Evolutionary conservation across 2,797 vertebrate species (phyloP).

Genomic region (Geotrypetes seraphini): DNA sequence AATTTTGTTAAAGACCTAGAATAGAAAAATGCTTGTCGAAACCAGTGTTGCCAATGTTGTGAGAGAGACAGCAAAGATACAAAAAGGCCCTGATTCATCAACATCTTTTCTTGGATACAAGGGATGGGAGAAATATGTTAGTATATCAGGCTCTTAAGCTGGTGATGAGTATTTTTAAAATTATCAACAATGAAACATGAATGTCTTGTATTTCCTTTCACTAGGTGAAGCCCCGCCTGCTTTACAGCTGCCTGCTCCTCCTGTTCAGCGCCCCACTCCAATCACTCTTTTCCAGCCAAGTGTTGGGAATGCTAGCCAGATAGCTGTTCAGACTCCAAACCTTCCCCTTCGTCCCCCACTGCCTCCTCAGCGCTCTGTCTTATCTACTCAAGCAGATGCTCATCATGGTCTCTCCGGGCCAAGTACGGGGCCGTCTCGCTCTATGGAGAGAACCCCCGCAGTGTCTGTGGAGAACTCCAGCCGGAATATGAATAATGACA

Average conservation of each 20-base stretch:
- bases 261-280: slow-evolving; percentile 36
- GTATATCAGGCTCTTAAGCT: too few relatives aligned
- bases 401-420: slow-evolving; percentile 23
- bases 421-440: slow-evolving; percentile 1
- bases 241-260: slow-evolving; percentile 29
- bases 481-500: slow-evolving; percentile 35
- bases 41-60: too few relatives aligned
- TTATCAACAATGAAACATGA: too few relatives aligned
- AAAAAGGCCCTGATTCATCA: too few relatives aligned
- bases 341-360: slow-evolving; percentile 31
- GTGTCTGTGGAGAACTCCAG: slow-evolving; percentile 33
- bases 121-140: too few relatives aligned
- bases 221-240: slow-evolving; percentile 42
- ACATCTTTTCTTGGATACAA: too few relatives aligned
- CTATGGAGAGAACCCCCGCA: slow-evolving; percentile 34
- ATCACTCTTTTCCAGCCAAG: slow-evolving; percentile 45
- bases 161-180: too few relatives aligned
- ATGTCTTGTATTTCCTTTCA: slow-evolving; percentile 28
- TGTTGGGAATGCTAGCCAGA: slow-evolving; percentile 28
- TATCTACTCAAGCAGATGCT: slow-evolving; percentile 31
- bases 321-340: slow-evolving; percentile 31
- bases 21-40: too few relatives aligned
- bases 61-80: too few relatives aligned
- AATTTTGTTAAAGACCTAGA: too few relatives aligned
- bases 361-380: slow-evolving; percentile 31